These are phyloP conservation scores for Perccottus glenii DNA, from an alignment of 2,113 vertebrate genomes.

Conservation along the genomic window DNA sequence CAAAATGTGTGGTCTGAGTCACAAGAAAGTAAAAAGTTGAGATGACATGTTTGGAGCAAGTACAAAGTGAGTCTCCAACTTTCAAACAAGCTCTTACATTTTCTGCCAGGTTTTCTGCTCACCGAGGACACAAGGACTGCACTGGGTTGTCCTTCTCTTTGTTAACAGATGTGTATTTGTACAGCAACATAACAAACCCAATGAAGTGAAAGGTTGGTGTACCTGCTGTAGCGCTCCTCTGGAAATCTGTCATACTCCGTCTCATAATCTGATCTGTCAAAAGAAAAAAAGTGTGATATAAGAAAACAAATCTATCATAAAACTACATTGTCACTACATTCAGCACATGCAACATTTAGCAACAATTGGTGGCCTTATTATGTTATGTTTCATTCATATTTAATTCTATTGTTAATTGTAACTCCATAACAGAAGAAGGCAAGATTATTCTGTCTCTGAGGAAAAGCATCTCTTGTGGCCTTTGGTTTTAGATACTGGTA, in stretches of 20 bases:
- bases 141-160: too few species aligned
- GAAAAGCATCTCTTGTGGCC: too few species aligned
- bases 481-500: too few species aligned
- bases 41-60: slow-evolving; percentile 12
- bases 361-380: too few species aligned
- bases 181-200: too few species aligned
- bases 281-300: neutral
- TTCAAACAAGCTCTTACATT: neutral
- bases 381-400: too few species aligned
- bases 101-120: neutral
- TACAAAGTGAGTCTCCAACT: neutral
- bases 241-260: slow-evolving; percentile 40
- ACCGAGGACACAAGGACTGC: too few species aligned
- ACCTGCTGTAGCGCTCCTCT: slow-evolving; percentile 51
- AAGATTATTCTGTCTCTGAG: too few species aligned
- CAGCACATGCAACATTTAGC: too few species aligned
- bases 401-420: too few species aligned
- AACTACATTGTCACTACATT: neutral
- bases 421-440: too few species aligned
- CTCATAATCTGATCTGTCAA: slow-evolving; percentile 52
- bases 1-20: slow-evolving; percentile 11
- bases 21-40: slow-evolving; percentile 14
- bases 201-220: neutral
- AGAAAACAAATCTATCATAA: neutral
- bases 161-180: too few species aligned